Conservation (phyloP, 1,140 invertebrate genomes). For the Galleria mellonella region DNA sequence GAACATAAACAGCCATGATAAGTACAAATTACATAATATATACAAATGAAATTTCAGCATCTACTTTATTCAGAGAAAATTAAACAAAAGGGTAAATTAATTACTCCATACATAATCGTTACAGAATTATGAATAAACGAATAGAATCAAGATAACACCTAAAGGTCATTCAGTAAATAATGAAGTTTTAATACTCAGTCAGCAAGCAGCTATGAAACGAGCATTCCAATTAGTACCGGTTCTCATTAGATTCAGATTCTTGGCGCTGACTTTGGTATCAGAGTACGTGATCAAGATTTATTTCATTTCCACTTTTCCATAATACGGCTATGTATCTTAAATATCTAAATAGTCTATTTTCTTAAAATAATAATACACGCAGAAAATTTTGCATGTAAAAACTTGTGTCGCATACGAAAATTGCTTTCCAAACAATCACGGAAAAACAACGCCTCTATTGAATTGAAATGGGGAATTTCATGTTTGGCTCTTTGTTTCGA, state of each 20-base stretch:
- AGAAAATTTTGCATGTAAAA: not conserved
- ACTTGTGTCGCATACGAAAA: conserved; percentile 2
- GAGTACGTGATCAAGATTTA: conserved; percentile 52
- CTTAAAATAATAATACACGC: not conserved
- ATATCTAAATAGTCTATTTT: not conserved
- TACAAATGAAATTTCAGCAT: too few relatives aligned
- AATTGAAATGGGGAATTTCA: conserved; percentile 2
- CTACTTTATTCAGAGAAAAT: too few relatives aligned
- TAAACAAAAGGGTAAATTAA: too few relatives aligned
- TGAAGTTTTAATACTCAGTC: conserved; percentile 26
- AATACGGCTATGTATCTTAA: conserved; percentile 14
- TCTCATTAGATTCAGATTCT: conserved; percentile 57
- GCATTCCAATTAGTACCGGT: conserved; percentile 59
- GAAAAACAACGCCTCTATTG: conserved; percentile 1
- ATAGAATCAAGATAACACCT: too few relatives aligned
- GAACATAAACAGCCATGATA: too few relatives aligned
- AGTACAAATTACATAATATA: too few relatives aligned
- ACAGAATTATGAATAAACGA: too few relatives aligned
- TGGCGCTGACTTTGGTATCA: conserved; percentile 42
- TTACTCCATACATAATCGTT: too few relatives aligned
- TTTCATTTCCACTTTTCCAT: conserved; percentile 34
- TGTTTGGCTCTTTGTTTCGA: not conserved
- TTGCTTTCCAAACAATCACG: conserved; percentile 4
- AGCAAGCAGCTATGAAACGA: conserved; percentile 32
- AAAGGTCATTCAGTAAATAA: conserved; percentile 20